Evolutionary conservation across 2,797 vertebrate species (phyloP).

Genomic region (Aselliscus stoliczkanus): DNA sequence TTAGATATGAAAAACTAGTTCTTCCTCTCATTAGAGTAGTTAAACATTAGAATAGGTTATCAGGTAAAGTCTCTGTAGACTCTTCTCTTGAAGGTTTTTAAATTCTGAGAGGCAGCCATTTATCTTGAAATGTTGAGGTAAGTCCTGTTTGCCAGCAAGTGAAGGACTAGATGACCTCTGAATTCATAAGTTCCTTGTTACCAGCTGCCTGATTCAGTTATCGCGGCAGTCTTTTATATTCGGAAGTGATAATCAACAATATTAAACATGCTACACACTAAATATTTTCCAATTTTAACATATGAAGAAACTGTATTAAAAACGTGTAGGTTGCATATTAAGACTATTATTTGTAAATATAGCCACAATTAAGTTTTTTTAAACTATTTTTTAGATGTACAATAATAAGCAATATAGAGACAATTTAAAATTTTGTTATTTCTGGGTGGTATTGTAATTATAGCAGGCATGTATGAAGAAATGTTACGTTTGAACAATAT

Average conservation of each 20-base stretch:
- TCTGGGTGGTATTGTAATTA: conserved; percentile 45
- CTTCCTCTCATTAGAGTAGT: conserved; percentile 62
- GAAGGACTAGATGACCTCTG: conserved; percentile 51
- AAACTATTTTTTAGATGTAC: background rate
- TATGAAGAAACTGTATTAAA: background rate
- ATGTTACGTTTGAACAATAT: conserved; percentile 26
- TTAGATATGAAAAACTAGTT: conserved; percentile 42
- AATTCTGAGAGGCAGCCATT: conserved; percentile 40
- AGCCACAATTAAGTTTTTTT: background rate
- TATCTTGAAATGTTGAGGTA: conserved; percentile 40
- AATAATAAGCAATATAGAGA: background rate
- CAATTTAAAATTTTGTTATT: conserved; percentile 35
- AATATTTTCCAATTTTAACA: background rate
- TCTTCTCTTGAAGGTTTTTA: conserved; percentile 48
- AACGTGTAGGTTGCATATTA: background rate
- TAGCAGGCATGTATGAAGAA: conserved; percentile 23
- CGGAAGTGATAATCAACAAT: background rate
- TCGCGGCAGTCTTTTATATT: background rate
- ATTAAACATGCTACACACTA: background rate
- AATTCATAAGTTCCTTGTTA: conserved; percentile 23
- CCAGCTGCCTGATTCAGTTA: background rate
- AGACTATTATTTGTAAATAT: background rate
- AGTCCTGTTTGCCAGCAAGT: background rate
- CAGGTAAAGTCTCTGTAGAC: conserved; percentile 53
- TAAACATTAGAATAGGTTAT: conserved; percentile 60